These are phyloP conservation scores for Rhopalosiphum nymphaeae DNA, from an alignment of 2,888 invertebrate species.

Conservation along the genomic window DNA sequence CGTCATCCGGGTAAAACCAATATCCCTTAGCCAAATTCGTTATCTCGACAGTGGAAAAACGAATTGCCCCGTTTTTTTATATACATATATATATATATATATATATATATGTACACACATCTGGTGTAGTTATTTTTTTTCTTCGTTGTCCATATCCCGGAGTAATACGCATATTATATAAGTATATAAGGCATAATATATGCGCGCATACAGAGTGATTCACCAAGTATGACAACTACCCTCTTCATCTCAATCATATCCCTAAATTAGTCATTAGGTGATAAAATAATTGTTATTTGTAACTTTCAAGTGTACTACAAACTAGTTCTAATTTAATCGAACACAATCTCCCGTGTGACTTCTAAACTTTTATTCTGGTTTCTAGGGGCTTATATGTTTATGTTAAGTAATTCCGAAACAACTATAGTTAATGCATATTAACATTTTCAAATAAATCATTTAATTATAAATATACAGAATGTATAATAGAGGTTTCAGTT, in stretches of 20 bases:
- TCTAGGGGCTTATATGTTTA: not conserved
- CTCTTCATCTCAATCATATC: not conserved
- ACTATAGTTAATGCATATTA: not conserved
- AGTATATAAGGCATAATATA: not conserved
- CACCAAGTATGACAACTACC: not conserved
- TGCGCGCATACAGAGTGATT: not conserved
- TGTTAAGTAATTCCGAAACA: not conserved
- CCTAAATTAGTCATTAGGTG: no score
- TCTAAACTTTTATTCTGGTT: not conserved
- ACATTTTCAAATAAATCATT: not conserved
- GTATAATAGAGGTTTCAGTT: not conserved
- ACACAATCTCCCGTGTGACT: not conserved
- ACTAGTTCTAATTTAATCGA: not conserved
- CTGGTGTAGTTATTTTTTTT: not conserved
- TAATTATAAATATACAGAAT: not conserved
- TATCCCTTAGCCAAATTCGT: conserved; percentile 4
- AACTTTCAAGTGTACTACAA: not conserved
- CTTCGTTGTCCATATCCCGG: not conserved
- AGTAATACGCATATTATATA: not conserved
- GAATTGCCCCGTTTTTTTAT: conserved; percentile 15
- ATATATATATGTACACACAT: not conserved
- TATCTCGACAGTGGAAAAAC: conserved; percentile 4
- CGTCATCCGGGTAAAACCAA: conserved; percentile 12
- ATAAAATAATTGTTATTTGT: not conserved
- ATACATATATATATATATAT: not conserved